These are phyloP conservation scores for Alectura lathami DNA, from an alignment of 2,113 vertebrate genomes.

Conservation along the genomic window DNA sequence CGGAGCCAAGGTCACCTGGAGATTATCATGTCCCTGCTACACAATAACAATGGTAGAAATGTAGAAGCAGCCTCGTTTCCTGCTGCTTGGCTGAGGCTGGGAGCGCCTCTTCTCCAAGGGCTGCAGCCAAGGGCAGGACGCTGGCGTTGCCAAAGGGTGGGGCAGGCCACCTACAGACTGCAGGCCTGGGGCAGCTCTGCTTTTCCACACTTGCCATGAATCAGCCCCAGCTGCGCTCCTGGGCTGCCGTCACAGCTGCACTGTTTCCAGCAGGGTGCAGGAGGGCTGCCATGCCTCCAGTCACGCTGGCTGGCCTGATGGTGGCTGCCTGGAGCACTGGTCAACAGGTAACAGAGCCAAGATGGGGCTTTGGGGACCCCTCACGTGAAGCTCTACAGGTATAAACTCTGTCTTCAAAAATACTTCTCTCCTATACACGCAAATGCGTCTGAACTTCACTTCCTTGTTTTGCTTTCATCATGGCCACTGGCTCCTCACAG, in stretches of 20 bases:
- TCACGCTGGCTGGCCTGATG: background rate
- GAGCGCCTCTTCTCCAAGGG: background rate
- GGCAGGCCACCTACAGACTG: constrained; percentile 63
- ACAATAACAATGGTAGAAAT: background rate
- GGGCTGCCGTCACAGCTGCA: rapidly evolving
- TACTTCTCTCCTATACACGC: background rate
- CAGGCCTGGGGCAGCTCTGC: background rate
- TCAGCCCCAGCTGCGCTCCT: background rate
- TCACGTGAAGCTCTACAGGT: background rate
- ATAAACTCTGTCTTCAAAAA: background rate
- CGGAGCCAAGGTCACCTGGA: constrained; percentile 15
- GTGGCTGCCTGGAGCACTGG: rapidly evolving
- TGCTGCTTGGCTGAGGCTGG: constrained; percentile 29
- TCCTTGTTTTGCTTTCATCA: background rate
- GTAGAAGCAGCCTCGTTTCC: background rate
- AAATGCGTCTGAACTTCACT: background rate
- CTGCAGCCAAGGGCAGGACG: constrained; percentile 42
- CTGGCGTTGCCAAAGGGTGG: constrained; percentile 44
- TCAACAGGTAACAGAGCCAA: background rate
- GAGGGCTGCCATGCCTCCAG: rapidly evolving
- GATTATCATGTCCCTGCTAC: background rate
- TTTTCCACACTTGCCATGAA: background rate
- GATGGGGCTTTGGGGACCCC: background rate
- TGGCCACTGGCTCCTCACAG: background rate
- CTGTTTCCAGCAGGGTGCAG: rapidly evolving